Percentiles rank a stretch among this genome's conserved stretches.
Conservation (phyloP, 2,888 invertebrate species). For the Myathropa florea region DNA sequence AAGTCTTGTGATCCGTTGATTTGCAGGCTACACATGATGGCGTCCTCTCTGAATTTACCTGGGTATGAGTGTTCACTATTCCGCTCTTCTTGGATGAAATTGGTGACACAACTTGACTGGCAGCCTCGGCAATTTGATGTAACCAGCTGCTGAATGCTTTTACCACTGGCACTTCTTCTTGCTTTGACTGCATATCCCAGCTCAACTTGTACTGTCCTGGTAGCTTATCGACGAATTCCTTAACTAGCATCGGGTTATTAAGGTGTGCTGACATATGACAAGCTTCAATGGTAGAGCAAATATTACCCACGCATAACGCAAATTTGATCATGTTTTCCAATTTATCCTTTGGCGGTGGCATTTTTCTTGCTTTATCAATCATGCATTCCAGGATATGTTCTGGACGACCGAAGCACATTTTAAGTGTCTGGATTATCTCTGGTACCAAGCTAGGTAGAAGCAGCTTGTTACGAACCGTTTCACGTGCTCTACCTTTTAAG, state of each 20-base stretch:
- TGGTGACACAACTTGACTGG: no score
- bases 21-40: slow-evolving; percentile 1
- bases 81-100: slow-evolving; percentile 9
- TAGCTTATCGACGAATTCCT: slow-evolving; percentile 14
- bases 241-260: slow-evolving; percentile 17
- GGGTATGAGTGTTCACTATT: slow-evolving; percentile 25
- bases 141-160: no score
- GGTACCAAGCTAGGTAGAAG: slow-evolving; percentile 45
- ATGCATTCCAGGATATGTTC: slow-evolving; percentile 50
- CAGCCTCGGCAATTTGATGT: no score
- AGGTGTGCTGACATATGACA: not conserved
- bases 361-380: slow-evolving; percentile 28
- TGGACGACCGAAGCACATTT: slow-evolving; percentile 56
- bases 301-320: not conserved
- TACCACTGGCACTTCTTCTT: no score
- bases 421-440: slow-evolving; percentile 56
- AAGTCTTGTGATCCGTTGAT: not conserved
- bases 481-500: slow-evolving; percentile 39
- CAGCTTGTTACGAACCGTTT: slow-evolving; percentile 44
- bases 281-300: no score
- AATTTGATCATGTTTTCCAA: no score
- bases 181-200: slow-evolving; percentile 10
- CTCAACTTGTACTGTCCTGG: slow-evolving; percentile 9
- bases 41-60: not conserved
- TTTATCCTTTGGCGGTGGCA: no score